Evolutionary conservation across 2,113 vertebrate genomes (phyloP).

Genomic region (Melanocharis versteri): DNA sequence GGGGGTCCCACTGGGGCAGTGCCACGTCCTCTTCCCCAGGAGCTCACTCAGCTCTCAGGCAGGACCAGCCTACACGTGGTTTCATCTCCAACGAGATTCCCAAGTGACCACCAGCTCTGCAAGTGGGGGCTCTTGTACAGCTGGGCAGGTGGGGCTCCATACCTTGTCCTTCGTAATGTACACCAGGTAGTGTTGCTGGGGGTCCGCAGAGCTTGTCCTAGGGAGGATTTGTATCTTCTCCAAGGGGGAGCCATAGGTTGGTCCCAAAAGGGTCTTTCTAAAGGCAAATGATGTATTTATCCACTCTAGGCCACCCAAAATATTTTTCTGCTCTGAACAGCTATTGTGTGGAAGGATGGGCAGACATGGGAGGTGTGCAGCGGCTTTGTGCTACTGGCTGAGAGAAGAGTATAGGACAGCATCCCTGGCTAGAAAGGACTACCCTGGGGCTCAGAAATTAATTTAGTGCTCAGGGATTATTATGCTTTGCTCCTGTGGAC

Average conservation of each 20-base stretch:
- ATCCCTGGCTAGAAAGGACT: neutral
- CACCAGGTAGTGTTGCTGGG: slow-evolving; percentile 74
- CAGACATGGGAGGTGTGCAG: neutral
- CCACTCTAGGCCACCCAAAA: neutral
- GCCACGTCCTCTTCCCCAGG: neutral
- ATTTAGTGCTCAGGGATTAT: neutral
- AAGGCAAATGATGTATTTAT: neutral
- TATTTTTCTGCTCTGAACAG: neutral
- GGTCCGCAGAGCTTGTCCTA: neutral
- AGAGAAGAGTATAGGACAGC: neutral
- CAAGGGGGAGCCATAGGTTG: slow-evolving; percentile 83
- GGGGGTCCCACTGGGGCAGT: neutral
- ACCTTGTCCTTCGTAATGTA: slow-evolving; percentile 91
- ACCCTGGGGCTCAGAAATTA: neutral
- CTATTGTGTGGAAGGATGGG: neutral
- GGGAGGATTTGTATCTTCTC: slow-evolving; percentile 82
- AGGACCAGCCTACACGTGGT: neutral
- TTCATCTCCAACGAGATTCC: neutral
- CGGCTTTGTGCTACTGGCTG: neutral
- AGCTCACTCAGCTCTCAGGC: neutral
- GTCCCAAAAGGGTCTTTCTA: slow-evolving; percentile 88
- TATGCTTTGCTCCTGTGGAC: neutral
- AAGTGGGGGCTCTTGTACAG: neutral
- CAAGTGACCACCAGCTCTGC: neutral
- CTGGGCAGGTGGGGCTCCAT: neutral